A percentile compares a stretch with the other conserved stretches of the same genome.
These are phyloP conservation scores for Capricornis sumatraensis DNA, from an alignment of 2,113 vertebrate species.

Conservation along the genomic window DNA sequence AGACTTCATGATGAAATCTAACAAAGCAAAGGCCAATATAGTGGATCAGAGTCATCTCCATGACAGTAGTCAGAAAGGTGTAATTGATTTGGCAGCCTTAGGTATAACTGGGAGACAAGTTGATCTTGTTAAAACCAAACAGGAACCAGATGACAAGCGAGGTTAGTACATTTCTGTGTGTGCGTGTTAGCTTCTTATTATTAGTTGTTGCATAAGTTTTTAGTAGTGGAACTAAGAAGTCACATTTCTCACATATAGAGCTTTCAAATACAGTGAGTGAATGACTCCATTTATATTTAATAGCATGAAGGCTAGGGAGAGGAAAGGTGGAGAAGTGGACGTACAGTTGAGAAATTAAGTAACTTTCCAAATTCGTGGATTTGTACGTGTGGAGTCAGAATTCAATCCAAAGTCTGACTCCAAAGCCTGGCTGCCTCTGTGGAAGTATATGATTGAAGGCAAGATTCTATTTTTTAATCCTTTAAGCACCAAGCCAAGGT, in stretches of 20 bases:
- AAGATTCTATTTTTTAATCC: neutral
- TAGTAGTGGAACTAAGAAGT: neutral
- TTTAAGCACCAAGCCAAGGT: neutral
- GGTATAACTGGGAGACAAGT: conserved; percentile 94
- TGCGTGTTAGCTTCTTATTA: neutral
- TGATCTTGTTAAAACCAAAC: conserved; percentile 93
- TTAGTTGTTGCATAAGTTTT: neutral
- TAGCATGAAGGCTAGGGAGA: neutral
- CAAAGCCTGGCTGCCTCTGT: neutral
- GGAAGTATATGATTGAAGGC: neutral
- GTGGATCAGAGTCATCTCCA: conserved; percentile 93
- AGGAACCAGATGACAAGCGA: conserved; percentile 94
- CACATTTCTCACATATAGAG: neutral
- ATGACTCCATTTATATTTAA: neutral
- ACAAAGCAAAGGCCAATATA: conserved; percentile 96
- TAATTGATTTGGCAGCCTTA: conserved; percentile 89
- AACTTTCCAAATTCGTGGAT: neutral
- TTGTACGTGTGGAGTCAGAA: neutral
- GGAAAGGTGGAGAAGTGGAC: neutral
- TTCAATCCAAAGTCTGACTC: neutral
- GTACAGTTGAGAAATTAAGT: neutral
- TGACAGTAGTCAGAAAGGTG: conserved; percentile 88
- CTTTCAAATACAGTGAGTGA: neutral
- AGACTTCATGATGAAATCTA: conserved; percentile 98
- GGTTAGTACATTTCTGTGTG: conserved; percentile 78